These are phyloP conservation scores for Bucorvus abyssinicus DNA, from an alignment of 2,797 vertebrate species.

Conservation along the genomic window DNA sequence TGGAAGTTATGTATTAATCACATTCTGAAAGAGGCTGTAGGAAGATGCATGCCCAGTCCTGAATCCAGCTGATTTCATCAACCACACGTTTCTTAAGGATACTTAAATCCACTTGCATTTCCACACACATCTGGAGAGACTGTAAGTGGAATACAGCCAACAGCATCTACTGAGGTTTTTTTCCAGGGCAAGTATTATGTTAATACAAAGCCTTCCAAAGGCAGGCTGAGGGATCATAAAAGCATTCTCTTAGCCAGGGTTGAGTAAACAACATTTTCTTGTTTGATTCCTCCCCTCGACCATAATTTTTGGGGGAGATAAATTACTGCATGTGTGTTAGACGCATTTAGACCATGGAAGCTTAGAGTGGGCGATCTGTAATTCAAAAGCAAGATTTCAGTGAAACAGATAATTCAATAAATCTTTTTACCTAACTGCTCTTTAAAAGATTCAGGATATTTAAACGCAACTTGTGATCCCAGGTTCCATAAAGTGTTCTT, in stretches of 20 bases:
- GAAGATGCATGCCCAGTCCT: background rate
- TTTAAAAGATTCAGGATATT: background rate
- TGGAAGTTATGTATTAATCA: background rate
- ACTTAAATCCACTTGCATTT: background rate
- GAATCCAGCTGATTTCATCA: background rate
- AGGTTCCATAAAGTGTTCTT: background rate
- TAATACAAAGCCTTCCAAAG: background rate
- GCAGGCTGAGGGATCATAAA: background rate
- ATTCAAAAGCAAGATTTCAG: background rate
- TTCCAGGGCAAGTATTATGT: background rate
- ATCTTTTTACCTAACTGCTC: background rate
- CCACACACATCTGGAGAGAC: background rate
- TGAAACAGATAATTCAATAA: background rate
- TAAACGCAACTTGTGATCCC: background rate
- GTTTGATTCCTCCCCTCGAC: background rate
- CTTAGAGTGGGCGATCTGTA: background rate
- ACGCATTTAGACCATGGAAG: background rate
- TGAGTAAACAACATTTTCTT: background rate
- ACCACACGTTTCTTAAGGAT: background rate
- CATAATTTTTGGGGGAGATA: accelerated
- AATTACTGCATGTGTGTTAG: background rate
- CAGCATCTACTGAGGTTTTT: background rate
- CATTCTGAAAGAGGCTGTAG: background rate
- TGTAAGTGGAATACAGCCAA: background rate
- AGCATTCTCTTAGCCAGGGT: background rate